phyloP scores from a whole-genome alignment of 2,888 invertebrate species.

The Hirtodrosophila duncani region DNA sequence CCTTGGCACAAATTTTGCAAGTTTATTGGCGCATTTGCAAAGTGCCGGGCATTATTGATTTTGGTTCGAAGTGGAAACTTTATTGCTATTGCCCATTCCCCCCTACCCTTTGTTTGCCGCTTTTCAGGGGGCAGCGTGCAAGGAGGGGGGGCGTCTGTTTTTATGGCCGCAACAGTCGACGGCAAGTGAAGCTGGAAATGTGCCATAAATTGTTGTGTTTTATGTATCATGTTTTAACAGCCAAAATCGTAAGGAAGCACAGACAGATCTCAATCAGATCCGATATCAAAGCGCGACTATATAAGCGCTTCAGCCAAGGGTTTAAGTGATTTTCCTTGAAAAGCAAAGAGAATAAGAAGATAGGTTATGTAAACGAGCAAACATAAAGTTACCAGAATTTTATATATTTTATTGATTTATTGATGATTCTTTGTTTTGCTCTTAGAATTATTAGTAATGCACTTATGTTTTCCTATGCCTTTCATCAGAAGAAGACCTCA shows the following conservation, averaged over 20 bases:
- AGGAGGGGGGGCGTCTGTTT: constrained; percentile 17
- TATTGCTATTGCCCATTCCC: constrained; percentile 39
- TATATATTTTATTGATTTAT: too few relatives aligned
- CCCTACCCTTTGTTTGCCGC: constrained; percentile 10
- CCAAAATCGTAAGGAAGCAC: constrained; percentile 31
- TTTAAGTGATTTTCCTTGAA: constrained; percentile 48
- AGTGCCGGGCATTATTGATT: constrained; percentile 51
- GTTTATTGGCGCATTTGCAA: constrained; percentile 49
- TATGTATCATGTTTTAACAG: constrained; percentile 49
- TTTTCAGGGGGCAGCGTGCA: not conserved
- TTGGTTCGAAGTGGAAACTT: constrained; percentile 44
- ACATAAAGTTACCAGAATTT: too few relatives aligned
- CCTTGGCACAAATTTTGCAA: constrained; percentile 45
- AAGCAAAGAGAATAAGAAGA: constrained; percentile 14
- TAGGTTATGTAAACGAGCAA: too few relatives aligned
- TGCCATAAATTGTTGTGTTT: constrained; percentile 65
- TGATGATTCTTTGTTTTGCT: not conserved
- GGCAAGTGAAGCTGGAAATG: constrained; percentile 51
- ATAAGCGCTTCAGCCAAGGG: too few relatives aligned
- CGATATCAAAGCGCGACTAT: constrained; percentile 37
- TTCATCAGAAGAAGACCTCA: too few relatives aligned
- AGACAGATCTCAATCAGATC: constrained; percentile 47
- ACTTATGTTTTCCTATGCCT: too few relatives aligned
- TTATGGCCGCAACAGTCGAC: constrained; percentile 58
- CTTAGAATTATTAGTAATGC: not conserved